Base-by-base conservation (phyloP, 2,797 vertebrate species). In the Spheniscus humboldti region DNA sequence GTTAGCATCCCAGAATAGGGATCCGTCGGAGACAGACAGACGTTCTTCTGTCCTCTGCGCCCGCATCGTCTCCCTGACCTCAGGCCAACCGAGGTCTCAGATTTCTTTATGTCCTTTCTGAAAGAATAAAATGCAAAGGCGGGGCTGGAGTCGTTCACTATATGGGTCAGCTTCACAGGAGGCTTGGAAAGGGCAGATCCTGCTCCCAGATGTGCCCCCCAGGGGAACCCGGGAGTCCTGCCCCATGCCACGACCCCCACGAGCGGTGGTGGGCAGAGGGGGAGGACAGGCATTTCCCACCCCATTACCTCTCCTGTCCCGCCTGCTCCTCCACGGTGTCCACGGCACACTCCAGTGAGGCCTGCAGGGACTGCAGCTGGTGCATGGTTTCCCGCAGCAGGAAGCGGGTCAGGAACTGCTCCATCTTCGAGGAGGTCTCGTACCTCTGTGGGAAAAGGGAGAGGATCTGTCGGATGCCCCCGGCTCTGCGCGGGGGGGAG, bases 391-490 rank as follows among this genome's bases (percentile, higher is more conserved):
- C 98, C 55, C 98, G 97, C 60, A 98, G 96, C 67, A 98, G 96
- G 84, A 98, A 98, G 6, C 98, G 98, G 1, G 98, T 98, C 93
- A 98, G 97, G 95, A 98, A 98, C 97, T 98, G 98, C 91, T 98
- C 97, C 92, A 98, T 97, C 86, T 98, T 98, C 3, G 98, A 98
- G 92, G 98, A 97, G 22, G 60, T 97, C 90, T 98, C 98, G 3
- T 98, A 98, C 27, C 97, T 97, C 98, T 98, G 93, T 0, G 2
- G 47, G 41, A 24, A 76, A 66, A 55, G 22, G 18, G 13, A 69
- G 4, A 90, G 67, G 27, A 55, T 15, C 9, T 23, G 37, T 88
- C 33, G 74, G 47, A 16, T 5, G 5, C 20, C 57, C 4, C 64
- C 1, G 1, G 41, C 72, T 24, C 83, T 7, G 14, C 0, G 1